These are phyloP conservation scores for Strix uralensis DNA, from an alignment of 2,113 vertebrate genomes.

Conservation along the genomic window DNA sequence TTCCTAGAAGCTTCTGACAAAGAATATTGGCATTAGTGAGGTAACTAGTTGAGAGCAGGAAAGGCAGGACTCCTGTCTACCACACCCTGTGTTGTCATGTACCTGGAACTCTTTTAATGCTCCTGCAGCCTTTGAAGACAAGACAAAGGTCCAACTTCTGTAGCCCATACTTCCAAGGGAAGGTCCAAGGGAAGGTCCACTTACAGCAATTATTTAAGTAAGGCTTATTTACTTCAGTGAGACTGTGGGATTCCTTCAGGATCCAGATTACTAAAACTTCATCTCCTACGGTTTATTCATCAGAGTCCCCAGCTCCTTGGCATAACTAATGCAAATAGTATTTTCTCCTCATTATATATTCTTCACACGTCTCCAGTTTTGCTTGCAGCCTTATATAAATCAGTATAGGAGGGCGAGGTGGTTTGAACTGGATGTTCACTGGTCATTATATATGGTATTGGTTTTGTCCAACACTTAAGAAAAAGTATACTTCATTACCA, in stretches of 20 bases:
- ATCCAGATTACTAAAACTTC: background rate
- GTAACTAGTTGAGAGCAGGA: background rate
- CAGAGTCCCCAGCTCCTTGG: background rate
- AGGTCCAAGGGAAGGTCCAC: background rate
- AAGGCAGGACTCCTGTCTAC: background rate
- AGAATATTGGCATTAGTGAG: background rate
- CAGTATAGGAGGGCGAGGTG: too few relatives aligned
- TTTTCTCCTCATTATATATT: background rate
- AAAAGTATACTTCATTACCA: background rate
- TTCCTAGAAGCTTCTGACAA: conserved; percentile 1
- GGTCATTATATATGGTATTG: background rate
- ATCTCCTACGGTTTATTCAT: background rate
- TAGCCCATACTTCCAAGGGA: background rate
- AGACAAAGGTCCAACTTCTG: background rate
- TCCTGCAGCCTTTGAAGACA: background rate
- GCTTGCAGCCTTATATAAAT: too few relatives aligned
- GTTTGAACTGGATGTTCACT: too few relatives aligned
- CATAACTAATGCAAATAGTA: background rate
- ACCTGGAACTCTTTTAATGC: background rate
- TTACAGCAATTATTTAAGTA: background rate
- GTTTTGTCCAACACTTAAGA: background rate
- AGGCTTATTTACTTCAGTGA: background rate
- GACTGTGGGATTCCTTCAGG: background rate
- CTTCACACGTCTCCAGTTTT: too few relatives aligned
- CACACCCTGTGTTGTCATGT: background rate